A percentile compares a stretch with the other conserved stretches of the same genome.
phyloP scores from a whole-genome alignment of 2,888 invertebrate species.

The Ypsolopha sequella region DNA sequence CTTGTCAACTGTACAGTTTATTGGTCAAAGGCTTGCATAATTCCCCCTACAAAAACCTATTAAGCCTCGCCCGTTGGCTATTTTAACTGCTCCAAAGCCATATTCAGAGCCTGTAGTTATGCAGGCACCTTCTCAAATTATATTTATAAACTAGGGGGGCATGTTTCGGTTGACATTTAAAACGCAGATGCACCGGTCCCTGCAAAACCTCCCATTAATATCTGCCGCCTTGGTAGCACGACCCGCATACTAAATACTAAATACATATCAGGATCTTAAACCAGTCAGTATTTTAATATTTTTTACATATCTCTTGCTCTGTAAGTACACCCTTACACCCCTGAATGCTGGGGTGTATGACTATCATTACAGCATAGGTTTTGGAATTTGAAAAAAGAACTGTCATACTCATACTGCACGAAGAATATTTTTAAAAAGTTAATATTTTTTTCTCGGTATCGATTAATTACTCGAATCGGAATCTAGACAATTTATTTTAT shows the following conservation, averaged over 20 bases:
- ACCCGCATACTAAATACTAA: constrained; percentile 27
- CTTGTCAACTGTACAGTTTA: constrained; percentile 17
- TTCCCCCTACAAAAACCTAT: constrained; percentile 23
- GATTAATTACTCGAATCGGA: too few relatives aligned
- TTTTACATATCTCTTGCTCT: too few relatives aligned
- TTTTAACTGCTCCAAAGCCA: constrained; percentile 51
- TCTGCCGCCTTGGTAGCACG: constrained; percentile 39
- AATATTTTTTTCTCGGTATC: too few relatives aligned
- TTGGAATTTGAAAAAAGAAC: too few relatives aligned
- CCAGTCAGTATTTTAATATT: too few relatives aligned
- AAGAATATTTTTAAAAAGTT: too few relatives aligned
- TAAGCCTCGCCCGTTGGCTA: constrained; percentile 26
- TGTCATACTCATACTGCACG: too few relatives aligned
- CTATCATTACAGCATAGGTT: too few relatives aligned
- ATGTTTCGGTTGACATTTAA: constrained; percentile 55
- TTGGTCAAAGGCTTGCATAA: constrained; percentile 27
- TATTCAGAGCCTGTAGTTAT: constrained; percentile 26
- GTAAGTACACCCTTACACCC: too few relatives aligned
- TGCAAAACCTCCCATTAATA: constrained; percentile 34
- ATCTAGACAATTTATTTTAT: too few relatives aligned
- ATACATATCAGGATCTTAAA: constrained; percentile 13
- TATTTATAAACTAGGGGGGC: constrained; percentile 43
- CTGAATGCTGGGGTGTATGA: too few relatives aligned
- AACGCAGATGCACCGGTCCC: constrained; percentile 48
- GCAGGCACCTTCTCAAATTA: constrained; percentile 49